A percentile compares a stretch with the other conserved stretches of the same genome.
Evolutionary conservation across 2,113 vertebrate genomes (phyloP).

Genomic region (Melanostigma gelatinosum): DNA sequence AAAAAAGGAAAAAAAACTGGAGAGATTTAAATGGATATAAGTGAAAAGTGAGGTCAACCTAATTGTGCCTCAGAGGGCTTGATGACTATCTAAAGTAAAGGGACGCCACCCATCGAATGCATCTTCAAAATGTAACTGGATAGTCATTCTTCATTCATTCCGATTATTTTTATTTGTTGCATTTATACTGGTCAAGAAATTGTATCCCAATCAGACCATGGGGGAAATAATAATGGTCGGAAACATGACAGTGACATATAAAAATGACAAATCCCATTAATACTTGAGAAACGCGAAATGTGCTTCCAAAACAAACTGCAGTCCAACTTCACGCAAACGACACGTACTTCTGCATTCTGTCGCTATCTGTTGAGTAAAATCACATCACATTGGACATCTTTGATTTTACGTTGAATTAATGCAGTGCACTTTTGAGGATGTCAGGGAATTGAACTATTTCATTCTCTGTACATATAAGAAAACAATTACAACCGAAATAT

Average conservation of each 20-base stretch:
- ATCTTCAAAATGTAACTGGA: neutral
- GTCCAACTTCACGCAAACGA: neutral
- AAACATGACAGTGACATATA: neutral
- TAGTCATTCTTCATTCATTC: neutral
- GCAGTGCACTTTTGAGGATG: neutral
- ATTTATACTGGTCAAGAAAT: constrained; percentile 5
- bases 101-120: constrained; percentile 18
- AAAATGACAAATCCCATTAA: neutral
- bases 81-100: constrained; percentile 6
- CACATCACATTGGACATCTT: neutral
- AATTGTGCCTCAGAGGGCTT: constrained; percentile 37
- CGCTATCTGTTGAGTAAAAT: neutral
- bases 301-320: neutral
- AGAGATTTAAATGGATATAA: constrained; percentile 41
- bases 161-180: neutral
- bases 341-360: neutral
- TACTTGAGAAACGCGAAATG: neutral
- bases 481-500: neutral
- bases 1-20: constrained; percentile 29
- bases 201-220: neutral
- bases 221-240: neutral
- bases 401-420: neutral
- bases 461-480: neutral
- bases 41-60: constrained; percentile 26
- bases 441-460: neutral